Conservation (phyloP, 2,888 invertebrate species). For the Theodoxus fluviatilis region DNA sequence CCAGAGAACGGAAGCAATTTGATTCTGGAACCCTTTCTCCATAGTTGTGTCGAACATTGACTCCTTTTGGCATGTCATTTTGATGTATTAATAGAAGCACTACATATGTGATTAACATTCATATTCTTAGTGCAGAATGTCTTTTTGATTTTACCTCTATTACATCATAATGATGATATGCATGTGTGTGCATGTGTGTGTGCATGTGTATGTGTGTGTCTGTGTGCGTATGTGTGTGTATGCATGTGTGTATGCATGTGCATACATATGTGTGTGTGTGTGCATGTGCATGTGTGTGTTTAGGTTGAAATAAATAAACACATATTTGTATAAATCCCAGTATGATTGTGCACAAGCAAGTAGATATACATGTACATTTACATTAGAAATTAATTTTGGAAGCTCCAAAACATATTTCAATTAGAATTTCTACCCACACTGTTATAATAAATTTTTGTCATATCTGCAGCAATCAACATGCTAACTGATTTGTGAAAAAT, state of each 20-base stretch:
- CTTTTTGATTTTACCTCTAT: not conserved
- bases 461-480: too few relatives aligned
- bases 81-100: not conserved
- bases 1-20: too few relatives aligned
- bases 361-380: too few relatives aligned
- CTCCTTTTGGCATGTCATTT: not conserved
- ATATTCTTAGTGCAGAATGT: not conserved
- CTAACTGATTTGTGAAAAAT: too few relatives aligned
- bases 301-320: too few relatives aligned
- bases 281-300: not conserved
- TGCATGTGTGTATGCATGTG: not conserved
- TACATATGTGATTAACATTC: not conserved
- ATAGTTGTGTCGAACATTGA: not conserved
- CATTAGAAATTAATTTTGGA: too few relatives aligned
- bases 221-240: not conserved
- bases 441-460: too few relatives aligned
- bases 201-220: constrained; percentile 1
- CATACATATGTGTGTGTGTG: constrained; percentile 12
- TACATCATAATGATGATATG: not conserved
- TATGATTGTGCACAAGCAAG: too few relatives aligned
- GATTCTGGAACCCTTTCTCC: not conserved
- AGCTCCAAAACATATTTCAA: too few relatives aligned
- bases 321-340: too few relatives aligned
- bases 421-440: too few relatives aligned
- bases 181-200: constrained; percentile 9